Evolutionary conservation across 2,888 invertebrate species (phyloP).

Genomic region (Philereme vetulata): DNA sequence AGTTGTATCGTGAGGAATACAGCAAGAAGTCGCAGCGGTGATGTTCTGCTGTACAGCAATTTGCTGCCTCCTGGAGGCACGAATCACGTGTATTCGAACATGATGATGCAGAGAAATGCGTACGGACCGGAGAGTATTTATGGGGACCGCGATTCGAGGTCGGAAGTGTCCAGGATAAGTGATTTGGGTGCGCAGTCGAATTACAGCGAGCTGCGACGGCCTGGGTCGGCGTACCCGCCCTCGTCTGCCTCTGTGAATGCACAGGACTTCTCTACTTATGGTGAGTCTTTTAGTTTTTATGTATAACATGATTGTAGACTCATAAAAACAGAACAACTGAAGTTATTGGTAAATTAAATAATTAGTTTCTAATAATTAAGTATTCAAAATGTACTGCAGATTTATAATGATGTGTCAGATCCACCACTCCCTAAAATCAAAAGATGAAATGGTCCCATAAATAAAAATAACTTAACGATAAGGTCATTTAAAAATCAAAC

Average conservation of each 20-base stretch:
- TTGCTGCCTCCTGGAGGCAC: constrained; percentile 77
- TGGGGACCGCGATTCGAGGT: constrained; percentile 67
- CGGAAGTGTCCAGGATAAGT: constrained; percentile 77
- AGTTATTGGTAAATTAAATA: too few relatives aligned
- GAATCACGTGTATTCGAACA: constrained; percentile 78
- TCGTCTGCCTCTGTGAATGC: constrained; percentile 78
- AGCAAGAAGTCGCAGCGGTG: constrained; percentile 68
- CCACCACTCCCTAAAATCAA: too few relatives aligned
- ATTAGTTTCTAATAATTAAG: too few relatives aligned
- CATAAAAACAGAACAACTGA: too few relatives aligned
- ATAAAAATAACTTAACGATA: too few relatives aligned
- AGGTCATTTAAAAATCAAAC: too few relatives aligned
- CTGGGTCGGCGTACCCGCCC: constrained; percentile 83
- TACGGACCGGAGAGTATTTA: constrained; percentile 78
- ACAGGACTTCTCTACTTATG: constrained; percentile 83
- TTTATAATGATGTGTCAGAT: too few relatives aligned
- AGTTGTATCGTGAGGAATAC: constrained; percentile 78
- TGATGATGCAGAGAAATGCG: constrained; percentile 76
- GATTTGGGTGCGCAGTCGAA: constrained; percentile 84
- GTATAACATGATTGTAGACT: too few relatives aligned
- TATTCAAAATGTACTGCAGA: too few relatives aligned
- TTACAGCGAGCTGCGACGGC: constrained; percentile 85
- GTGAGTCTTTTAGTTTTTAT: constrained; percentile 57
- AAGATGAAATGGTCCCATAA: too few relatives aligned
- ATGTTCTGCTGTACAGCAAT: constrained; percentile 77